These are phyloP conservation scores for Thymallus thymallus DNA, from an alignment of 2,113 vertebrate genomes.

Conservation along the genomic window DNA sequence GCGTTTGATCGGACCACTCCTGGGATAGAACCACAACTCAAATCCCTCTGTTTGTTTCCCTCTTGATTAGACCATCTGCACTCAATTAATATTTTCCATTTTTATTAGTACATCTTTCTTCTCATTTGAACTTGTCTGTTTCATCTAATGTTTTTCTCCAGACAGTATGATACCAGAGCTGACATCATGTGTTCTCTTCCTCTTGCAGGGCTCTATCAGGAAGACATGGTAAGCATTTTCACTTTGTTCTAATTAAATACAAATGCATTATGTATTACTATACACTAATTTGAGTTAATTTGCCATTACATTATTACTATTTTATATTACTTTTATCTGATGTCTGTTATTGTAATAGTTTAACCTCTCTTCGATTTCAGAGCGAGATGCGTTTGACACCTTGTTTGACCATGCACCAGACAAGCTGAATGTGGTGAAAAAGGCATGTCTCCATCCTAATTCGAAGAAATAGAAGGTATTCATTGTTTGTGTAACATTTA, in stretches of 20 bases:
- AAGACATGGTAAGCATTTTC: slow-evolving; percentile 78
- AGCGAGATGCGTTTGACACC: slow-evolving; percentile 87
- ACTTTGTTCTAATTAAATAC: background rate
- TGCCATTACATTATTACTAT: background rate
- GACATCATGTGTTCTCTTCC: slow-evolving; percentile 29
- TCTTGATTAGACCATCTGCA: slow-evolving; percentile 33
- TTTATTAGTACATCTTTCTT: slow-evolving; percentile 9
- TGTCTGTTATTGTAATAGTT: background rate
- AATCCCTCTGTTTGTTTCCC: slow-evolving; percentile 37
- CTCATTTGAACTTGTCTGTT: slow-evolving; percentile 1
- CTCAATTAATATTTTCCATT: slow-evolving; percentile 18
- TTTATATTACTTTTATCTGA: background rate
- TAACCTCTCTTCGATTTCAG: slow-evolving; percentile 63
- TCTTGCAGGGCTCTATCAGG: slow-evolving; percentile 80
- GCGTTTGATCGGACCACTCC: slow-evolving; percentile 17
- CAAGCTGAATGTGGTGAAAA: slow-evolving; percentile 89
- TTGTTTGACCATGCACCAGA: slow-evolving; percentile 88
- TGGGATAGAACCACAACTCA: slow-evolving; percentile 21
- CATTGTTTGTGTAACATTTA: background rate
- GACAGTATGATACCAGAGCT: background rate
- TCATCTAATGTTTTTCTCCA: background rate
- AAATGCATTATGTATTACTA: background rate
- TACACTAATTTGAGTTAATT: background rate
- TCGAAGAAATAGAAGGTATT: background rate
- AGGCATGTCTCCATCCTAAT: slow-evolving; percentile 64